These are phyloP conservation scores for Corydoras sp. DNA, from an alignment of 2,113 vertebrate genomes.

Conservation along the genomic window DNA sequence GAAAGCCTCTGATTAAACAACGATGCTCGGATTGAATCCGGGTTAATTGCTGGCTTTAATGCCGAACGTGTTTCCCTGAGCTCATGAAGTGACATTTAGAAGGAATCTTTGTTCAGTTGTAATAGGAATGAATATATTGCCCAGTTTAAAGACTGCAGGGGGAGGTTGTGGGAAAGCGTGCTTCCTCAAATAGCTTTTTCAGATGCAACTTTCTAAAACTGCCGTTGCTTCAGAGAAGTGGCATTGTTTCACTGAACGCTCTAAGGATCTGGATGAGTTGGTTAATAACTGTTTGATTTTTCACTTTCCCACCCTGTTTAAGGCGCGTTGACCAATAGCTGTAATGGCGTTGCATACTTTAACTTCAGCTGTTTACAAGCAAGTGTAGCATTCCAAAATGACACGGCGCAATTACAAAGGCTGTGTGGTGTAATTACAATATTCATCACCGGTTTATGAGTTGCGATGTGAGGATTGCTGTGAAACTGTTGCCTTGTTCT, in stretches of 20 bases:
- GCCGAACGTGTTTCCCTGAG: conserved; percentile 8
- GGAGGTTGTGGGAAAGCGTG: conserved; percentile 3
- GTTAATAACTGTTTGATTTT: not conserved
- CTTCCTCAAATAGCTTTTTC: not conserved
- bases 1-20: conserved; percentile 25
- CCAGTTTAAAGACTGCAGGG: conserved; percentile 23
- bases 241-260: too few species aligned
- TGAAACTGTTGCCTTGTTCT: conserved; percentile 51
- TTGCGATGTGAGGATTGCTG: conserved; percentile 41
- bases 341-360: not conserved
- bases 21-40: conserved; percentile 16
- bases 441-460: conserved; percentile 58
- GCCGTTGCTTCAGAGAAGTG: not conserved
- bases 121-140: conserved; percentile 11
- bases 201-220: conserved; percentile 2
- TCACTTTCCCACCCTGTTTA: conserved; percentile 5
- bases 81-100: conserved; percentile 24
- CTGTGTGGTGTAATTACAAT: conserved; percentile 56
- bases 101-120: conserved; percentile 7
- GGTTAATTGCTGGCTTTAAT: conserved; percentile 19
- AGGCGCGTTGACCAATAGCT: conserved; percentile 1
- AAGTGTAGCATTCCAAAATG: conserved; percentile 51
- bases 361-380: conserved; percentile 26
- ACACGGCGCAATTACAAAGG: conserved; percentile 55
- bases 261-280: not conserved